Evolutionary conservation across 2,797 vertebrate species (phyloP).

Genomic region (Urophycis tenuis): DNA sequence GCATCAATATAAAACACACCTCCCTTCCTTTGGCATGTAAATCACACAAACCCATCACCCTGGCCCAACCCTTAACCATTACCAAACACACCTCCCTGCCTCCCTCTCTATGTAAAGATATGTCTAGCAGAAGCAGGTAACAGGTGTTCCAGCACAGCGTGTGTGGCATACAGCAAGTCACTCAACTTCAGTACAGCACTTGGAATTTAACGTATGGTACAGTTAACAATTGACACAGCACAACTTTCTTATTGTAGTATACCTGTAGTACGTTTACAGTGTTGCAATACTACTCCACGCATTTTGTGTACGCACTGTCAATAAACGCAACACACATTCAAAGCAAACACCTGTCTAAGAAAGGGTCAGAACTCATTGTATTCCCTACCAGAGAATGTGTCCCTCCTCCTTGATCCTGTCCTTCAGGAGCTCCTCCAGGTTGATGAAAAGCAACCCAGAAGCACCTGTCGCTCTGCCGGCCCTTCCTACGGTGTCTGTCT

Average conservation of each 20-base stretch:
- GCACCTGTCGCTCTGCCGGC: not conserved
- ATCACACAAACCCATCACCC: not conserved
- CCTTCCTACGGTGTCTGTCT: not conserved
- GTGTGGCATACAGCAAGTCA: not conserved
- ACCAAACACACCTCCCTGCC: conserved; percentile 1
- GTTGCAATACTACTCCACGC: no score
- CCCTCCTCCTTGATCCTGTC: not conserved
- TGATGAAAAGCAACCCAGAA: not conserved
- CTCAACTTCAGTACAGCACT: not conserved
- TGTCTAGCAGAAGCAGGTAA: not conserved
- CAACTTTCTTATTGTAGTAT: no score
- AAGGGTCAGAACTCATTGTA: not conserved
- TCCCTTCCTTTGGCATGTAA: not conserved
- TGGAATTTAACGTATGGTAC: not conserved
- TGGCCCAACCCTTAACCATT: not conserved
- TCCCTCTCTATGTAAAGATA: not conserved
- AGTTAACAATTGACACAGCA: no score
- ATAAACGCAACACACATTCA: not conserved
- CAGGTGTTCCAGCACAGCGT: not conserved
- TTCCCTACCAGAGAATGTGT: not conserved
- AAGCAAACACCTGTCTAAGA: not conserved
- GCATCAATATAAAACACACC: no score
- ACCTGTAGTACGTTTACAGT: no score
- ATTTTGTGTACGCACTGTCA: not conserved
- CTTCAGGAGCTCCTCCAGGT: not conserved